These are phyloP conservation scores for Merluccius polli DNA, from an alignment of 2,797 vertebrate genomes.

Conservation along the genomic window DNA sequence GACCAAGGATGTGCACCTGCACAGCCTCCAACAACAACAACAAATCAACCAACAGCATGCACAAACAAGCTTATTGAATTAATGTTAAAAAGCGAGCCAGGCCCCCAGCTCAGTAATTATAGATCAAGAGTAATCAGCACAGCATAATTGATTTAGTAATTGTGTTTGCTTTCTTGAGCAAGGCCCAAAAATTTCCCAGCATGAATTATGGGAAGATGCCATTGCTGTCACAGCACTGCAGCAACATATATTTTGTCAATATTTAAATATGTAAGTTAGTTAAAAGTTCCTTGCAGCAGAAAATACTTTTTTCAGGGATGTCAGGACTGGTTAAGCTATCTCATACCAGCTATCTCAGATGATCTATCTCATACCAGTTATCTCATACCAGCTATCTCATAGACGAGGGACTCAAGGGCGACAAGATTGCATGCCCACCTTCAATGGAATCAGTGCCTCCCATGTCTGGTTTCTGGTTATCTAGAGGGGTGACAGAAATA, in stretches of 20 bases:
- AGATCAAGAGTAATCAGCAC: slow-evolving; percentile 63
- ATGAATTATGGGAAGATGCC: slow-evolving; percentile 41
- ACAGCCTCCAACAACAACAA: slow-evolving; percentile 26
- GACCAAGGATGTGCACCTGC: slow-evolving; percentile 39
- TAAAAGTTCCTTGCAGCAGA: neutral
- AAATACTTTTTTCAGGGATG: neutral
- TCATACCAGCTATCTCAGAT: neutral
- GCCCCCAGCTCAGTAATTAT: slow-evolving; percentile 59
- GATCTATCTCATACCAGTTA: neutral
- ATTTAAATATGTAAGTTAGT: neutral
- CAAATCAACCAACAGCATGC: slow-evolving; percentile 45
- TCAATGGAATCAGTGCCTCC: slow-evolving; percentile 51
- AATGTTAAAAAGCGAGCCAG: slow-evolving; percentile 57
- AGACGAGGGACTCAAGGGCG: slow-evolving; percentile 42
- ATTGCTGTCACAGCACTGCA: slow-evolving; percentile 31
- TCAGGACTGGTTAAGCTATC: slow-evolving; percentile 5
- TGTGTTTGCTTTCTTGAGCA: slow-evolving; percentile 66
- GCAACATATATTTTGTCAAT: slow-evolving; percentile 28
- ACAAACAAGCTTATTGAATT: slow-evolving; percentile 66
- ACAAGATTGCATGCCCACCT: slow-evolving; percentile 46
- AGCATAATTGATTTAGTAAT: slow-evolving; percentile 69
- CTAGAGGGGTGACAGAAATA: slow-evolving; percentile 47
- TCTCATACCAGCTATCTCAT: slow-evolving; percentile 33
- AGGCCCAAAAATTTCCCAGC: slow-evolving; percentile 48
- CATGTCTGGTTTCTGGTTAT: slow-evolving; percentile 60